Base-by-base conservation (phyloP, 1,140 invertebrate species). In the Pachypsylla venusta region DNA sequence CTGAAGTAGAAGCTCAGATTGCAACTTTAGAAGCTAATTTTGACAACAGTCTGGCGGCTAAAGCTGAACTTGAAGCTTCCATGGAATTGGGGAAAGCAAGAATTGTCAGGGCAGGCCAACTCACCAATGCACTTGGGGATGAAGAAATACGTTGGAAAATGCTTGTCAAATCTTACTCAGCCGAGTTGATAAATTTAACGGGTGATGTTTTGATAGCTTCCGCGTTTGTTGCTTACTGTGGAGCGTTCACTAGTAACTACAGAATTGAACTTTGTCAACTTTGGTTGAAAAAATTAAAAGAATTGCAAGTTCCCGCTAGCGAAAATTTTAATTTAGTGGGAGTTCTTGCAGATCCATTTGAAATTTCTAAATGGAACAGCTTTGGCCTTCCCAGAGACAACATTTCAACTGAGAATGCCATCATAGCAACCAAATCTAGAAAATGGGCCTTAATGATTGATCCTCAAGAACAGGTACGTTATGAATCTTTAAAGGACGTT, bases 391-490 rank as follows among this genome's bases (percentile, higher is more conserved):
- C 89, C 0, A 78, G 83, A 64, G 89, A 93, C 70, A 78, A 79
- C 26, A 79, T 91, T 14, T 92, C 88, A 7, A 87, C 84, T 1
- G 89, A 93, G 70, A 93, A 93, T 71, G 89, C 85, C 1, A 85
- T 93, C 48, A 73, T 93, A 27, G 87, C 89, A 0, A 92, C 85
- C 0, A 77, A 82, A 48, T 82, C 85, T 0, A 74, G 80, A 22
- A 76, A 86, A 16, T 92, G 89, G 88, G 86, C 89, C 0, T 75
- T 93, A 1, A 89, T 90, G 78, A 90, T 92, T 60, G 89, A 92
- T 74, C 89, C 89, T 0, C 89, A 93, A 69, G 88, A 92, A 70
- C 88, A 93, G 75, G 83, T 84, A 62, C 64, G 25, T 35, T 27
- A 42, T 53, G 48, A 22, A 54, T 56, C 59, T 42, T 54, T 53